These are phyloP conservation scores for Xyrichtys novacula DNA, from an alignment of 2,797 vertebrate genomes.

Conservation along the genomic window DNA sequence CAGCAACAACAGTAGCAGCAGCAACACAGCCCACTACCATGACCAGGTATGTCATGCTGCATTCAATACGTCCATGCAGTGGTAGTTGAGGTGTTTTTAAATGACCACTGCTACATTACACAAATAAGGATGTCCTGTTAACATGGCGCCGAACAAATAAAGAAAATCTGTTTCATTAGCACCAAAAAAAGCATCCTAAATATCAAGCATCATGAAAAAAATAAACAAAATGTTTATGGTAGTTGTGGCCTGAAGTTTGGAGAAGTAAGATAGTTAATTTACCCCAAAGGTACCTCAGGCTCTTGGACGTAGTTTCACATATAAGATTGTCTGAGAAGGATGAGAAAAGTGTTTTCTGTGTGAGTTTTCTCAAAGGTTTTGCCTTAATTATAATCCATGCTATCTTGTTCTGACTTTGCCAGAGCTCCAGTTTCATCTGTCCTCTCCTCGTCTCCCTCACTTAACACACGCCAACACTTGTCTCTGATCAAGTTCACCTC, in stretches of 20 bases:
- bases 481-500: not conserved
- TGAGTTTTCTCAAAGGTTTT: constrained; percentile 5
- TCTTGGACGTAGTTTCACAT: too few relatives aligned
- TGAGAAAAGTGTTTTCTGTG: constrained; percentile 18
- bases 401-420: too few relatives aligned
- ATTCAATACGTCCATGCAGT: not conserved
- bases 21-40: constrained; percentile 86
- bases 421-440: too few relatives aligned
- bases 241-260: not conserved
- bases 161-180: too few relatives aligned
- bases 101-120: not conserved
- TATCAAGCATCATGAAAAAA: too few relatives aligned
- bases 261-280: not conserved
- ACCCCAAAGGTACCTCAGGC: not conserved
- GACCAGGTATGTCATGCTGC: constrained; percentile 89
- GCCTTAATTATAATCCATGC: constrained; percentile 1
- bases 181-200: too few relatives aligned
- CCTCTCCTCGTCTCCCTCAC: not conserved
- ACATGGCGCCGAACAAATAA: too few relatives aligned
- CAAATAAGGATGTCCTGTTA: not conserved
- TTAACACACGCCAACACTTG: not conserved
- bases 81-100: not conserved
- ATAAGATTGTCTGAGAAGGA: constrained; percentile 7
- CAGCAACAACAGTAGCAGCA: constrained; percentile 73
- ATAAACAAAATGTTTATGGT: not conserved